These are phyloP conservation scores for Panonychus citri DNA, from an alignment of 1,140 invertebrate genomes.

Conservation along the genomic window DNA sequence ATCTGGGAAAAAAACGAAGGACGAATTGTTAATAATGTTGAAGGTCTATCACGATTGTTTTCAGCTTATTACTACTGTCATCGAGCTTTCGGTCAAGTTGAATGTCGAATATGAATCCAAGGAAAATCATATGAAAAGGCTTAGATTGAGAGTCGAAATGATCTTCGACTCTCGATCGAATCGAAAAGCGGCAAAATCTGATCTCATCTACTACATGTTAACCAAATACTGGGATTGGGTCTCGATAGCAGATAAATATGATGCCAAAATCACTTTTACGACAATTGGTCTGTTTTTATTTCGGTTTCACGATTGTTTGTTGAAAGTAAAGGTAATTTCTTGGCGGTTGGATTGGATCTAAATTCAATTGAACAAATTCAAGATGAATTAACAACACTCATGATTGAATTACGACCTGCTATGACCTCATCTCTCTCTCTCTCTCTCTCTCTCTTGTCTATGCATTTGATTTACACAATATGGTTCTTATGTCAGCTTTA, in stretches of 20 bases:
- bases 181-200: slow-evolving; percentile 44
- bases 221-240: slow-evolving; percentile 14
- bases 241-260: slow-evolving; percentile 1
- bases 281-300: slow-evolving; percentile 45
- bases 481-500: slow-evolving; percentile 50
- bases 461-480: slow-evolving; percentile 63
- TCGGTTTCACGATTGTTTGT: slow-evolving; percentile 40
- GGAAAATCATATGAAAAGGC: slow-evolving; percentile 37
- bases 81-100: neutral
- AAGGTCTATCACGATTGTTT: neutral
- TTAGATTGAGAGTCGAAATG: slow-evolving; percentile 61
- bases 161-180: too few relatives aligned
- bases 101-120: neutral
- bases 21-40: neutral
- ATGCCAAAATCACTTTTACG: slow-evolving; percentile 22
- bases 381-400: slow-evolving; percentile 37
- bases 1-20: neutral
- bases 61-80: neutral
- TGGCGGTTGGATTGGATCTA: slow-evolving; percentile 33
- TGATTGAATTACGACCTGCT: slow-evolving; percentile 49
- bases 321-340: slow-evolving; percentile 44
- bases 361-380: slow-evolving; percentile 40
- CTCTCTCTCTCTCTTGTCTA: slow-evolving; percentile 73
- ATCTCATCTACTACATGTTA: slow-evolving; percentile 15
- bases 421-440: too few relatives aligned